These are phyloP conservation scores for Polyommatus icarus DNA, from an alignment of 2,888 invertebrate genomes.

Conservation along the genomic window DNA sequence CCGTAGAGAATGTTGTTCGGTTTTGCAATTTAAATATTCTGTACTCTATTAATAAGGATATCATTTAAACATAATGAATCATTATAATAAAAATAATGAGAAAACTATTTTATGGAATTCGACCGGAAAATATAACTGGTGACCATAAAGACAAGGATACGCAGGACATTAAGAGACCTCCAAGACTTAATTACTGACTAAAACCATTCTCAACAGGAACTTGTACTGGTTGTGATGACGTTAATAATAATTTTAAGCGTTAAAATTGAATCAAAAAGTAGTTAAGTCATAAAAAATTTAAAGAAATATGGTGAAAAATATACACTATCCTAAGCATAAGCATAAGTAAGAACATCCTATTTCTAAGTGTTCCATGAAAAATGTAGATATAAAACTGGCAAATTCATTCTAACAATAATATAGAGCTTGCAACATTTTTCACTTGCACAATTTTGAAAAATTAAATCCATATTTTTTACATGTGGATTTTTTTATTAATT, in stretches of 20 bases:
- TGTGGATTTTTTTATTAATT: no score
- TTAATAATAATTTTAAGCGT: background rate
- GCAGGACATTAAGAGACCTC: background rate
- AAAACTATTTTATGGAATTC: conserved; percentile 7
- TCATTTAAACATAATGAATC: background rate
- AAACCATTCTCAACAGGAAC: background rate
- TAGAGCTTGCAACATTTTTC: no score
- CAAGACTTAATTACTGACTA: background rate
- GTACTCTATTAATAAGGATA: conserved; percentile 29
- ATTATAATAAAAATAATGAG: conserved; percentile 10
- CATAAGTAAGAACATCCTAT: no score
- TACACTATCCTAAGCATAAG: no score
- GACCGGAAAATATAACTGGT: background rate
- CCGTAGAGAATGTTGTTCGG: conserved; percentile 41
- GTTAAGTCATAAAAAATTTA: background rate
- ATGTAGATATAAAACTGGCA: no score
- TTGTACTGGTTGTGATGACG: background rate
- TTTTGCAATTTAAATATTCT: conserved; percentile 42
- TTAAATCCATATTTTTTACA: no score
- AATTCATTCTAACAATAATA: no score
- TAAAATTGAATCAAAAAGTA: no score
- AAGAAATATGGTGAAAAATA: background rate
- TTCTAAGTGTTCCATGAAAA: no score
- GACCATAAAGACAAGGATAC: conserved; percentile 14
- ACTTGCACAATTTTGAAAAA: no score